Percentiles rank a stretch among this genome's conserved stretches.
Evolutionary conservation across 2,797 vertebrate species (phyloP).

Genomic region (Chelmon rostratus): DNA sequence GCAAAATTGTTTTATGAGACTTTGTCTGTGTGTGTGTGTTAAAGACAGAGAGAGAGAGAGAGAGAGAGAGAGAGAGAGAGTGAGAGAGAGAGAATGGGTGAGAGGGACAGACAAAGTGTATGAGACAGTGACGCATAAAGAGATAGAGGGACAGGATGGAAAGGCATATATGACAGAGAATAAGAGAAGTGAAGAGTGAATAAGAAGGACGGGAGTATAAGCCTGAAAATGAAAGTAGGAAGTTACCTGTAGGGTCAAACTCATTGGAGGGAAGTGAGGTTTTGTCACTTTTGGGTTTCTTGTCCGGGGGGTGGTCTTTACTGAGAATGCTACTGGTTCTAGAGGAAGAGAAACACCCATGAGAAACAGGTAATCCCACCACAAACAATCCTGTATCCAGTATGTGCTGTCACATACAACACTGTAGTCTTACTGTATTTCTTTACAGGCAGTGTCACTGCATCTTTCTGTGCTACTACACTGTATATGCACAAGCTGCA

Average conservation of each 20-base stretch:
- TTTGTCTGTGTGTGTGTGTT: constrained; percentile 26
- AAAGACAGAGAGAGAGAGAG: neutral
- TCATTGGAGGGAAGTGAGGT: constrained; percentile 90
- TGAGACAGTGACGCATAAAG: constrained; percentile 39
- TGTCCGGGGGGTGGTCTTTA: constrained; percentile 97
- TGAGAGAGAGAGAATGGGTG: constrained; percentile 37
- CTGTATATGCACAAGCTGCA: constrained; percentile 15
- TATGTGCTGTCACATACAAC: neutral
- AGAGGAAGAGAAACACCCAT: constrained; percentile 48
- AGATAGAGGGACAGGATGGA: constrained; percentile 2
- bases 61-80: constrained; percentile 1
- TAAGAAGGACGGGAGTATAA: constrained; percentile 2
- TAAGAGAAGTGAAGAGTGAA: neutral
- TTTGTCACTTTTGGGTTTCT: constrained; percentile 96
- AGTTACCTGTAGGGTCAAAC: constrained; percentile 97
- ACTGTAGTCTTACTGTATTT: constrained; percentile 4
- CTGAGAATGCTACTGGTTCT: constrained; percentile 97
- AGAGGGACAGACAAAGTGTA: neutral
- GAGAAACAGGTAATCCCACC: constrained; percentile 18
- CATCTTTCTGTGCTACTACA: neutral
- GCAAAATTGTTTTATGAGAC: constrained; percentile 35
- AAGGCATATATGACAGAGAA: neutral
- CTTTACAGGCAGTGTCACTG: constrained; percentile 4
- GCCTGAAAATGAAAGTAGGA: constrained; percentile 15
- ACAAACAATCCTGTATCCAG: neutral